These are phyloP conservation scores for Rhinatrema bivittatum DNA, from an alignment of 2,797 vertebrate genomes.

Conservation along the genomic window DNA sequence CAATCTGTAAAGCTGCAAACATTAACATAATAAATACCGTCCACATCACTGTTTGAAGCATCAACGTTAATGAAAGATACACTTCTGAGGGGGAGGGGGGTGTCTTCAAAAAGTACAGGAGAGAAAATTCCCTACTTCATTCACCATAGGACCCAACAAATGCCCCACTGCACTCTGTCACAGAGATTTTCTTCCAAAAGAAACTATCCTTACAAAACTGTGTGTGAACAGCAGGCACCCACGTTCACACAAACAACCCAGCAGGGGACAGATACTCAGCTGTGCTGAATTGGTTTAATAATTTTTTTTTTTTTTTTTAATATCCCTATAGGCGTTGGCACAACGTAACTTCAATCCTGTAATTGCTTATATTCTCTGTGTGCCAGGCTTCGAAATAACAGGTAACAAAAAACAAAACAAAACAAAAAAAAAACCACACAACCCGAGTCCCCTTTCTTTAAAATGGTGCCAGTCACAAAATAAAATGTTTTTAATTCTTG, in stretches of 20 bases:
- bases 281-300: not conserved
- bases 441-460: conserved; percentile 14
- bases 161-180: conserved; percentile 37
- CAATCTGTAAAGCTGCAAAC: no score
- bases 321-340: conserved; percentile 50
- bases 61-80: no score
- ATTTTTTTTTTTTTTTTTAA: conserved; percentile 52
- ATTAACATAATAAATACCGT: no score
- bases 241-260: conserved; percentile 57
- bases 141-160: no score
- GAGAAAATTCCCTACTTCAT: no score
- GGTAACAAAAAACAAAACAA: conserved; percentile 50
- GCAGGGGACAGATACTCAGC: conserved; percentile 49
- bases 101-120: no score
- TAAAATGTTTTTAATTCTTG: conserved; percentile 55
- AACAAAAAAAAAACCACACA: no score
- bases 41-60: no score
- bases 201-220: conserved; percentile 48
- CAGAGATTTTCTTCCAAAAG: conserved; percentile 55
- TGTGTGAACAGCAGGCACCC: conserved; percentile 59
- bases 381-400: conserved; percentile 58
- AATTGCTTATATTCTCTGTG: conserved; percentile 52
- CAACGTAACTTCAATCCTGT: conserved; percentile 60
- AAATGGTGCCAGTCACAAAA: conserved; percentile 47
- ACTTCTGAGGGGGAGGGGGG: no score